phyloP scores from a whole-genome alignment of 2,888 invertebrate genomes.

The Xanthorhoe designata region DNA sequence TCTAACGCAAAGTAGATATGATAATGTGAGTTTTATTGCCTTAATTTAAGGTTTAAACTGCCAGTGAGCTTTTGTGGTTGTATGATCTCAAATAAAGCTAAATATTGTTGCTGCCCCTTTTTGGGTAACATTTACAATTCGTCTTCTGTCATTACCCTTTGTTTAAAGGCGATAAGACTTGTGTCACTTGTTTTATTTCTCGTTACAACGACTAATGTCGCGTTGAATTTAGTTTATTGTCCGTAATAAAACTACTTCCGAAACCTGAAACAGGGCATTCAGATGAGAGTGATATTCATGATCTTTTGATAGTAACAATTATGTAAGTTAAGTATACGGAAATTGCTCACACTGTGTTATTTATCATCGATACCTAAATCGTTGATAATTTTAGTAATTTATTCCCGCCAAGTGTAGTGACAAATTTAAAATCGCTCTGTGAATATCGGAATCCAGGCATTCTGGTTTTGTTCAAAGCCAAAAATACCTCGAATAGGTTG shows the following conservation, averaged over 20 bases:
- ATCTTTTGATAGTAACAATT: no score
- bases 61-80: conserved; percentile 4
- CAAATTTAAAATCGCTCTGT: no score
- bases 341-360: neutral
- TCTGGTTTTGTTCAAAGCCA: no score
- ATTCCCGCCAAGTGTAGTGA: no score
- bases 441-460: no score
- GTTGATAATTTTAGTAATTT: no score
- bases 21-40: conserved; percentile 11
- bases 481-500: no score
- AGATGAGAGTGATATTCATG: no score
- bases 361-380: no score
- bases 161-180: conserved; percentile 24
- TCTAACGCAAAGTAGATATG: neutral
- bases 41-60: conserved; percentile 15
- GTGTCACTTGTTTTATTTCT: conserved; percentile 22
- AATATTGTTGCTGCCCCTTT: conserved; percentile 21
- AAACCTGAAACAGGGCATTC: no score
- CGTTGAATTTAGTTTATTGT: neutral
- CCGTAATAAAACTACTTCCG: neutral
- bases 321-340: neutral
- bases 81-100: neutral
- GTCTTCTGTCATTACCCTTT: conserved; percentile 29
- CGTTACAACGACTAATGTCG: neutral
- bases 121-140: conserved; percentile 22